phyloP scores from a whole-genome alignment of 2,797 vertebrate species.

The Sebastes steindachneri region DNA sequence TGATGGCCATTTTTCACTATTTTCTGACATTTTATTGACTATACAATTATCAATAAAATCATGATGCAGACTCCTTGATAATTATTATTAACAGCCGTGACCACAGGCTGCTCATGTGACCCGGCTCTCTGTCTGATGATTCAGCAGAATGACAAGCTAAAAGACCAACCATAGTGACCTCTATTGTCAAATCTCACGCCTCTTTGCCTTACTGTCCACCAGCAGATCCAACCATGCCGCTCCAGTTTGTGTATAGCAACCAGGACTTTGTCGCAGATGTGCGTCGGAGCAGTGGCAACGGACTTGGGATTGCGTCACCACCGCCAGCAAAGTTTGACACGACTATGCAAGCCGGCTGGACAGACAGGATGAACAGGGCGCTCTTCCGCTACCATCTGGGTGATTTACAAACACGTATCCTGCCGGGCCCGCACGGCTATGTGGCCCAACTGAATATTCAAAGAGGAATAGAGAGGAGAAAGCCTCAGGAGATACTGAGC shows the following conservation, averaged over 20 bases:
- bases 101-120: background rate
- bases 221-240: conserved; percentile 57
- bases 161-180: background rate
- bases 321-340: conserved; percentile 83
- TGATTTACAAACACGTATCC: conserved; percentile 81
- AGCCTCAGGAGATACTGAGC: conserved; percentile 87
- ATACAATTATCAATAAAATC: background rate
- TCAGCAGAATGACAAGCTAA: background rate
- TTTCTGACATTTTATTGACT: too few species aligned
- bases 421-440: conserved; percentile 82
- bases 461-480: conserved; percentile 85
- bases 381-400: conserved; percentile 89
- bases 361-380: conserved; percentile 83
- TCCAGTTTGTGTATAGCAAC: conserved; percentile 80
- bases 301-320: rapidly evolving
- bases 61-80: background rate
- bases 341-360: conserved; percentile 82
- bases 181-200: background rate
- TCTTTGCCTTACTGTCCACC: background rate
- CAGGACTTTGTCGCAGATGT: conserved; percentile 79
- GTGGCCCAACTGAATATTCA: conserved; percentile 91
- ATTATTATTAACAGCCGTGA: background rate
- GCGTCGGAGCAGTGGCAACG: background rate
- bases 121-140: background rate
- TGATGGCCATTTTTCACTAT: too few species aligned